Conservation (phyloP, 2,797 vertebrate genomes). For the Pristis pectinata region DNA sequence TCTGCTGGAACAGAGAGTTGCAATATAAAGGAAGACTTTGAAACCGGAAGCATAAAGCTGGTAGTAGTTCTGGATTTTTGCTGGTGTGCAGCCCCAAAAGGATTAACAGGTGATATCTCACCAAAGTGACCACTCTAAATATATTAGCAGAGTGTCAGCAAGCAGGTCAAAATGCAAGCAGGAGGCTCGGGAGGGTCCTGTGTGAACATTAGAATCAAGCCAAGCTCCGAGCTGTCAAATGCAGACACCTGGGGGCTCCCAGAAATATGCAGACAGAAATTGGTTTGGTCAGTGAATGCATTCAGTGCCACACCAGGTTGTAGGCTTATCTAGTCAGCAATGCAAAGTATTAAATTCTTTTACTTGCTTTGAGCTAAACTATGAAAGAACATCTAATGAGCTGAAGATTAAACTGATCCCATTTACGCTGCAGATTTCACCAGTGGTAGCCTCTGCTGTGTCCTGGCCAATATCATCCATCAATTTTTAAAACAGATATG, state of each 20-base stretch:
- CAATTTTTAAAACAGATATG: not conserved
- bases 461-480: not conserved
- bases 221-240: not conserved
- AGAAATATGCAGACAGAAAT: not conserved
- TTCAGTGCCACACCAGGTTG: no score
- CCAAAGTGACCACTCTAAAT: not conserved
- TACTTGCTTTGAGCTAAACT: not conserved
- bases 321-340: not conserved
- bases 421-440: not conserved
- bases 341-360: not conserved
- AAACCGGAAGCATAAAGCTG: not conserved
- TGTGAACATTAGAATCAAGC: not conserved
- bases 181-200: not conserved
- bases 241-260: not conserved
- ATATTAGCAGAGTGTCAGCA: not conserved
- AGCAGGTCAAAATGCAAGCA: not conserved
- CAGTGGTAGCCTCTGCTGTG: not conserved
- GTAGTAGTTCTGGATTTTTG: not conserved
- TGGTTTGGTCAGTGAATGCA: not conserved
- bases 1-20: not conserved
- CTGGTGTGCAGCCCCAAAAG: not conserved
- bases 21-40: not conserved
- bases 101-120: not conserved
- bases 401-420: not conserved
- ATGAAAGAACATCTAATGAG: not conserved